Evolutionary conservation across 2,797 vertebrate genomes (phyloP).

Genomic region (Heteromormyrus szaboi): DNA sequence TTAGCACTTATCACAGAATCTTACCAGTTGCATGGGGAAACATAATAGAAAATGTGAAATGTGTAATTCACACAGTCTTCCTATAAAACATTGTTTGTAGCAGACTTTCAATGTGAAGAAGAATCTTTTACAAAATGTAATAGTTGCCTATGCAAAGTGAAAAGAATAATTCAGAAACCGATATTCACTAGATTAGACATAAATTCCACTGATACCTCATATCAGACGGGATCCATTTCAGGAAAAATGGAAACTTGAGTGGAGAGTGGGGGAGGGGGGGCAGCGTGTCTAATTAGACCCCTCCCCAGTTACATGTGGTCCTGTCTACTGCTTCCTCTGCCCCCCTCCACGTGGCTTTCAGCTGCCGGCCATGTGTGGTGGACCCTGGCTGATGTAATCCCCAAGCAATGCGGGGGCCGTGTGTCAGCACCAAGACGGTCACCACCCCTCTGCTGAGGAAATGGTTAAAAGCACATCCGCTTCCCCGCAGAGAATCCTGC

Average conservation of each 20-base stretch:
- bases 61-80: neutral
- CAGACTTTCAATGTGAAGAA: neutral
- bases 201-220: neutral
- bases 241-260: neutral
- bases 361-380: neutral
- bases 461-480: neutral
- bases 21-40: neutral
- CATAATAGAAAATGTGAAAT: neutral
- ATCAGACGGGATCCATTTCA: neutral
- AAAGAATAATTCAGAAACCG: neutral
- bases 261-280: neutral
- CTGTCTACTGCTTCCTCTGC: neutral
- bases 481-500: neutral
- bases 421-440: neutral
- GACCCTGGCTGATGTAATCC: conserved; percentile 18
- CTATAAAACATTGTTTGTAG: neutral
- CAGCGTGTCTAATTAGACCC: neutral
- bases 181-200: neutral
- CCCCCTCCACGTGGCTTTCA: conserved; percentile 7
- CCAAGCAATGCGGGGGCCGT: conserved; percentile 10
- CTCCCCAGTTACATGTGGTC: neutral
- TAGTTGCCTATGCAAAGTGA: neutral
- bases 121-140: neutral
- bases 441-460: neutral
- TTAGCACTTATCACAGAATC: neutral